Evolutionary conservation across 1,140 invertebrate species (phyloP), one percentile per base, ranked within the genome.

Genomic region (Bombus consobrinus): DNA sequence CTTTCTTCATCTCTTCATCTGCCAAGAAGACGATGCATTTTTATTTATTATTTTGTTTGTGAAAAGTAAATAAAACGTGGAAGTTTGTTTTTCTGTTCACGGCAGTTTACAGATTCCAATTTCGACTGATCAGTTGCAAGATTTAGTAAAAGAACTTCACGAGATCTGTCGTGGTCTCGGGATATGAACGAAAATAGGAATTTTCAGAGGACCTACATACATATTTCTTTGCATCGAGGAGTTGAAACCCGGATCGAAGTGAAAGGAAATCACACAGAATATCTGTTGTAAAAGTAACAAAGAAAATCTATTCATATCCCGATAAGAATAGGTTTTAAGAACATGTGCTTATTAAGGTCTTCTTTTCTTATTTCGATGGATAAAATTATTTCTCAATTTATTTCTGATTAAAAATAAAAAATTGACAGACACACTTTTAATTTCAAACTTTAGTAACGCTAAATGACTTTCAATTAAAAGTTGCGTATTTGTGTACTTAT

Each of bases 241-340:
- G 28, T n/a, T 68, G 62, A 47, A 47, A 47, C 34, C 32, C 41
- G 39, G 8, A 47, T 79, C 41, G 62, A 43, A 25, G 77, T 79
- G 62, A 79, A 79, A 79, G 77, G 62, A 68, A 66, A 66, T 79
- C 62, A 28, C 12, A 79, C 13, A 47, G 59, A 47, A 79, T n/a
- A 47, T 66, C 39, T 47, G 77, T 47, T 34, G 39, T 47, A 66
- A 47, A 78, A n/a, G 77, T 79, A 79, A 79, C 77, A 79, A 79
- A 79, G 77, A 47, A 34, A 34, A 47, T 41, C 62, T 62, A 47
- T 79, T 68, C 62, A 25, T 64, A 43, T 78, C 59, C 41, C n/a
- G 76, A 64, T 64, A 41, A 78, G 59, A 78, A 78, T 41, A 64
- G 39, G n/a, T 78, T 78, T 77, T 78, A 64, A 57, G 59, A 41